These are phyloP conservation scores for Venturia canescens DNA, from an alignment of 1,140 invertebrate species.

Conservation along the genomic window DNA sequence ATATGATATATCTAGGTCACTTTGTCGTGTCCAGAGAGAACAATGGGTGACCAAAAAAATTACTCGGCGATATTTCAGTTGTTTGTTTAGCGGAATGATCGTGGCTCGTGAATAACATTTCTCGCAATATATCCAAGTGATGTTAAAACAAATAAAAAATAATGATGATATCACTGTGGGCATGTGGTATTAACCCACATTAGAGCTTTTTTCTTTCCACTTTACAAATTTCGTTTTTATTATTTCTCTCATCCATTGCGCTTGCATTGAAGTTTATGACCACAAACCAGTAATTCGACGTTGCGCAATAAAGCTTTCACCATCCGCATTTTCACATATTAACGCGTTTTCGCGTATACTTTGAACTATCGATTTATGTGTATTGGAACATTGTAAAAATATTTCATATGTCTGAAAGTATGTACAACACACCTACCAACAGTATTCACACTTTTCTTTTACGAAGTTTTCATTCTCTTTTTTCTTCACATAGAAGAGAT, in stretches of 20 bases:
- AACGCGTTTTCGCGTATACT: neutral
- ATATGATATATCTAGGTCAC: slow-evolving; percentile 30
- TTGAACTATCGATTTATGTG: neutral
- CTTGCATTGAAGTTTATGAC: slow-evolving; percentile 22
- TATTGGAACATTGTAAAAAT: slow-evolving; percentile 9
- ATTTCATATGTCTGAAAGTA: slow-evolving; percentile 20
- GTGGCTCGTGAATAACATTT: neutral
- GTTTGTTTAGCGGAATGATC: neutral
- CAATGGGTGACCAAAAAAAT: slow-evolving; percentile 13
- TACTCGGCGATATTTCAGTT: slow-evolving; percentile 11
- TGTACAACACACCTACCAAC: neutral
- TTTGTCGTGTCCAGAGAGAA: slow-evolving; percentile 5
- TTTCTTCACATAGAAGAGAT: too few species aligned
- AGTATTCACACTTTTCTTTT: neutral
- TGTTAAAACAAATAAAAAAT: too few species aligned
- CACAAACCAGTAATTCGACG: slow-evolving; percentile 6
- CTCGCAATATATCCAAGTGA: neutral
- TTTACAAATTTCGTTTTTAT: slow-evolving; percentile 5
- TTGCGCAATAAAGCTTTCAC: slow-evolving; percentile 5
- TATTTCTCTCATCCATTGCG: slow-evolving; percentile 7
- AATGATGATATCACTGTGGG: neutral
- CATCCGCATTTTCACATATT: neutral
- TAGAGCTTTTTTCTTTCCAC: neutral
- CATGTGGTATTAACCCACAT: neutral
- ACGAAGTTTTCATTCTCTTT: neutral